These are phyloP conservation scores for Stratiomys singularior DNA, from an alignment of 2,888 invertebrate species.

Conservation along the genomic window DNA sequence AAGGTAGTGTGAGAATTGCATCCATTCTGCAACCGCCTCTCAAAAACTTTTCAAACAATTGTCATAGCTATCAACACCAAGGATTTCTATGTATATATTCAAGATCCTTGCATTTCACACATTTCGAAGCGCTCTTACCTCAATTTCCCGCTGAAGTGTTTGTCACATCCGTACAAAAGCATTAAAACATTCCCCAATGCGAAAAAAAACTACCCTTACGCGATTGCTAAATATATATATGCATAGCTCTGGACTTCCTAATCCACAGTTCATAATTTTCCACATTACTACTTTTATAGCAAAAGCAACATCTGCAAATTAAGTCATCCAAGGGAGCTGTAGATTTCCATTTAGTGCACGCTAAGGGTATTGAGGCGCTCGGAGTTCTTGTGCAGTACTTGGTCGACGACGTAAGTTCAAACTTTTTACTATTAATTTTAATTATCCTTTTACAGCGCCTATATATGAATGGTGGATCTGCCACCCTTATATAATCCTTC, in stretches of 20 bases:
- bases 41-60: no score
- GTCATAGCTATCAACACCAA: no score
- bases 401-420: conserved; percentile 75
- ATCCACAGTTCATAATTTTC: conserved; percentile 16
- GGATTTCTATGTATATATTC: no score
- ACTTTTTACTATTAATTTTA: conserved; percentile 54
- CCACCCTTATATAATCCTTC: no score
- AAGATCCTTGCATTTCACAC: background rate
- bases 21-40: no score
- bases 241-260: background rate
- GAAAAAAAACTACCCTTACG: no score
- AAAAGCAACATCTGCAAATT: conserved; percentile 52
- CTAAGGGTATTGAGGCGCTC: conserved; percentile 81
- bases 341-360: conserved; percentile 55
- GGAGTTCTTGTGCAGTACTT: conserved; percentile 87
- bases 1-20: no score
- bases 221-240: no score
- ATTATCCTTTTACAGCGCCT: conserved; percentile 27
- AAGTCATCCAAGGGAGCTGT: conserved; percentile 55
- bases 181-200: no score
- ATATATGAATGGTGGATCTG: no score
- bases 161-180: no score
- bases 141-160: background rate
- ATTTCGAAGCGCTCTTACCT: background rate
- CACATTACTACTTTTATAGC: conserved; percentile 36